Percentiles rank a stretch among this genome's conserved stretches.
These are phyloP conservation scores for Erebia aethiops DNA, from an alignment of 2,888 invertebrate genomes.

Conservation along the genomic window DNA sequence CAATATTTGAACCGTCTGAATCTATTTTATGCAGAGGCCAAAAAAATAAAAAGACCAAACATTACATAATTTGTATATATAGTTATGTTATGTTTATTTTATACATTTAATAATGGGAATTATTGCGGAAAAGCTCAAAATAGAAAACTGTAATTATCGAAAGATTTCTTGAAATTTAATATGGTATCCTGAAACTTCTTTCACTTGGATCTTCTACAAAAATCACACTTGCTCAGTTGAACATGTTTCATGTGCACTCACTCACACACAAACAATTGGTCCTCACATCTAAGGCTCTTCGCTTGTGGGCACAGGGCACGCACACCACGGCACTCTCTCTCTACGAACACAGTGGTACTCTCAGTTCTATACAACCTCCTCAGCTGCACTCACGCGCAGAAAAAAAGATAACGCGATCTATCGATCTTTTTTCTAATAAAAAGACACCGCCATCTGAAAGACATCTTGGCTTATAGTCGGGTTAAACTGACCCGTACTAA, in stretches of 20 bases:
- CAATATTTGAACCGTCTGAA: background rate
- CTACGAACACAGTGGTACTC: slow-evolving; percentile 78
- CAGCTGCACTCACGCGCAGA: slow-evolving; percentile 82
- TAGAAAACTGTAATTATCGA: background rate
- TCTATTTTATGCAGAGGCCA: background rate
- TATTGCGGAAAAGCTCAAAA: background rate
- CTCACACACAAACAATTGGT: slow-evolving; percentile 61
- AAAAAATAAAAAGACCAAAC: too few relatives aligned
- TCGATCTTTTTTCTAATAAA: slow-evolving; percentile 79
- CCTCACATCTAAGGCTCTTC: slow-evolving; percentile 66
- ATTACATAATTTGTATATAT: too few relatives aligned
- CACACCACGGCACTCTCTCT: slow-evolving; percentile 67
- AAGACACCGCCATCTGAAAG: slow-evolving; percentile 67
- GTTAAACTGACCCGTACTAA: slow-evolving; percentile 68
- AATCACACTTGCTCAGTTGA: slow-evolving; percentile 55
- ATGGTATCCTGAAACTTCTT: slow-evolving; percentile 22
- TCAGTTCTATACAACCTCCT: slow-evolving; percentile 81
- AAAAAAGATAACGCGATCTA: slow-evolving; percentile 81
- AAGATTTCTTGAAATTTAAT: background rate
- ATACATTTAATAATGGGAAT: too few relatives aligned
- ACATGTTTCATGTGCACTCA: slow-evolving; percentile 74
- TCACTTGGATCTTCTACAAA: slow-evolving; percentile 34
- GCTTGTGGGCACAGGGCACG: slow-evolving; percentile 49
- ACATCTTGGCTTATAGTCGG: slow-evolving; percentile 69
- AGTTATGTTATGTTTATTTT: too few relatives aligned